phyloP scores from a whole-genome alignment of 1,140 invertebrate genomes.

The Hyposmocoma kahamanoa region DNA sequence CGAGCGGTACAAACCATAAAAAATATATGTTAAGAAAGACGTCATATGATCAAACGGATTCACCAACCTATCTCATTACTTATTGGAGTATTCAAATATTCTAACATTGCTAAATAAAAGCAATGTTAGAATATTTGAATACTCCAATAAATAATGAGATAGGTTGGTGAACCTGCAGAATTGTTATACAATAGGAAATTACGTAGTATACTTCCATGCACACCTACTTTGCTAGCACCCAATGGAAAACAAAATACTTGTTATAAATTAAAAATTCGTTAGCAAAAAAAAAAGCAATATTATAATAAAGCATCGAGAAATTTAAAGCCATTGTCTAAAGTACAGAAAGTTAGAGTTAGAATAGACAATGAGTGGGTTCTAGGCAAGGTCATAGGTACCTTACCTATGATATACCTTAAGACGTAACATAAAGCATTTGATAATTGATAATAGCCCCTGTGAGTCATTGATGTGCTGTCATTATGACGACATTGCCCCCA shows the following conservation, averaged over 20 bases:
- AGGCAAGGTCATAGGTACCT: not conserved
- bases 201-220: not conserved
- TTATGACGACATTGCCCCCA: not conserved
- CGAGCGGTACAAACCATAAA: not conserved
- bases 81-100: no score
- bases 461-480: not conserved
- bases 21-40: constrained; percentile 5
- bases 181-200: not conserved
- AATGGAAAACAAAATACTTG: constrained; percentile 1
- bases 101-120: no score
- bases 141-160: not conserved
- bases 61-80: constrained; percentile 15
- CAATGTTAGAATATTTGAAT: not conserved
- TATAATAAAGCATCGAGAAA: constrained; percentile 1
- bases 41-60: not conserved
- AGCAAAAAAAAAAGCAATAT: constrained; percentile 1
- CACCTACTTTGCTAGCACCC: not conserved
- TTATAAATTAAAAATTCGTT: not conserved
- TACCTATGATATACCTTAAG: not conserved
- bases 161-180: not conserved
- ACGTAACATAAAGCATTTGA: constrained; percentile 6
- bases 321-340: not conserved
- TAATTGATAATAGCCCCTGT: not conserved
- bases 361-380: constrained; percentile 7
- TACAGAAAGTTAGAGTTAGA: constrained; percentile 8